Conservation (phyloP, 2,113 vertebrate species). For the Oreochromis aureus region DNA sequence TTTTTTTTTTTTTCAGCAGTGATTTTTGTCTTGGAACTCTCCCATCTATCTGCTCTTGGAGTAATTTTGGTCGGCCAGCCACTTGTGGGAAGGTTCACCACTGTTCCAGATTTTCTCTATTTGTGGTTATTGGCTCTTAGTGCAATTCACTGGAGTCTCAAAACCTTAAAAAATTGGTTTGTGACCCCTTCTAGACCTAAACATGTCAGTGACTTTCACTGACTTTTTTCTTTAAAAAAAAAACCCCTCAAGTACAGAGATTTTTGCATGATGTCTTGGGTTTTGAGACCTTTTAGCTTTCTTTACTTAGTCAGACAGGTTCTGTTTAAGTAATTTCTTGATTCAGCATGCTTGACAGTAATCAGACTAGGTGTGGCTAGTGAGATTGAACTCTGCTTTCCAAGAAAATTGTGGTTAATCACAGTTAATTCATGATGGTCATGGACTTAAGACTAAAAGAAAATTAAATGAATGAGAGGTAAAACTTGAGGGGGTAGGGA, state of each 20-base stretch:
- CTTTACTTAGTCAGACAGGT: background rate
- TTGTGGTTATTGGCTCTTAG: background rate
- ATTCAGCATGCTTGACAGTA: background rate
- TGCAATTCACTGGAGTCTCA: background rate
- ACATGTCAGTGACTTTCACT: background rate
- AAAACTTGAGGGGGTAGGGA: too few relatives aligned
- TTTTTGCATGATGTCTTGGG: background rate
- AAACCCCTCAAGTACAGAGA: background rate
- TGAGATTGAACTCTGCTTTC: background rate
- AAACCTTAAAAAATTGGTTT: background rate
- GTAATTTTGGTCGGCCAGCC: background rate
- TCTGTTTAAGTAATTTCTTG: background rate
- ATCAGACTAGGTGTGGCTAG: background rate
- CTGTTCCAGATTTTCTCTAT: background rate
- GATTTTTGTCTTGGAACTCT: background rate
- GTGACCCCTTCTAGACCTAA: background rate
- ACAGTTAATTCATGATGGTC: background rate
- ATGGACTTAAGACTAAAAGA: too few relatives aligned
- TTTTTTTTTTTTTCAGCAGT: background rate
- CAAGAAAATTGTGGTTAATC: background rate
- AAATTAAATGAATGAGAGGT: too few relatives aligned
- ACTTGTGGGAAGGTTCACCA: background rate
- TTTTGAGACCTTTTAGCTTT: background rate
- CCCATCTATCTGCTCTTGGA: background rate
- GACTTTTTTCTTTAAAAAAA: background rate